These are phyloP conservation scores for Dipodomys spectabilis DNA, from an alignment of 2,113 vertebrate species.

Conservation along the genomic window DNA sequence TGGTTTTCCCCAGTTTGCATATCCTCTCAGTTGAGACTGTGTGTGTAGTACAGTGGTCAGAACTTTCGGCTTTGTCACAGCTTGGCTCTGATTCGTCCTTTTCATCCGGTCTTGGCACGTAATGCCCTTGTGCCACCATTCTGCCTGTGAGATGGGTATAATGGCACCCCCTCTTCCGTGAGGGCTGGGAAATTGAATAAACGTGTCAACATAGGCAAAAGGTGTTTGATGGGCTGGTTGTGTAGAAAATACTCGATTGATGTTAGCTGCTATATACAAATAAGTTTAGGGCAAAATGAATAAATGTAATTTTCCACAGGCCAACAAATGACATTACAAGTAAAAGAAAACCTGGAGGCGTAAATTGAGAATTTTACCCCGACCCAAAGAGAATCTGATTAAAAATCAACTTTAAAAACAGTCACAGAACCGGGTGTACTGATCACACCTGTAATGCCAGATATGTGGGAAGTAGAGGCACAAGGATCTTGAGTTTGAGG, in stretches of 20 bases:
- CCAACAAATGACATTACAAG: neutral
- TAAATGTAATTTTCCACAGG: neutral
- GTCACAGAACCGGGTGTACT: neutral
- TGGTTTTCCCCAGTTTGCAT: neutral
- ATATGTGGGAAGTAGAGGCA: too few relatives aligned
- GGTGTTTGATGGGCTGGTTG: too few relatives aligned
- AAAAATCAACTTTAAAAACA: neutral
- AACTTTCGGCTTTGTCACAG: accelerated
- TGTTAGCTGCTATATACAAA: too few relatives aligned
- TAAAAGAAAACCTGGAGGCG: neutral
- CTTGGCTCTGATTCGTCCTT: neutral
- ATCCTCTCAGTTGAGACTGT: neutral
- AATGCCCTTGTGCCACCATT: accelerated
- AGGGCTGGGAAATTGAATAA: neutral
- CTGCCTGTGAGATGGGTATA: too few relatives aligned
- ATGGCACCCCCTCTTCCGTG: neutral
- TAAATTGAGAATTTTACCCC: neutral
- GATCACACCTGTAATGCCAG: too few relatives aligned
- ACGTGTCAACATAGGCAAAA: neutral
- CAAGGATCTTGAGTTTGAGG: too few relatives aligned
- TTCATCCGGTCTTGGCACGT: accelerated
- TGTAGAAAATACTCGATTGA: neutral
- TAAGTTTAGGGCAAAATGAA: neutral
- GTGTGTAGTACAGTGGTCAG: too few relatives aligned
- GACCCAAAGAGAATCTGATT: neutral